Base-by-base conservation (phyloP, 1,140 invertebrate species). In the Drosophila novamexicana region DNA sequence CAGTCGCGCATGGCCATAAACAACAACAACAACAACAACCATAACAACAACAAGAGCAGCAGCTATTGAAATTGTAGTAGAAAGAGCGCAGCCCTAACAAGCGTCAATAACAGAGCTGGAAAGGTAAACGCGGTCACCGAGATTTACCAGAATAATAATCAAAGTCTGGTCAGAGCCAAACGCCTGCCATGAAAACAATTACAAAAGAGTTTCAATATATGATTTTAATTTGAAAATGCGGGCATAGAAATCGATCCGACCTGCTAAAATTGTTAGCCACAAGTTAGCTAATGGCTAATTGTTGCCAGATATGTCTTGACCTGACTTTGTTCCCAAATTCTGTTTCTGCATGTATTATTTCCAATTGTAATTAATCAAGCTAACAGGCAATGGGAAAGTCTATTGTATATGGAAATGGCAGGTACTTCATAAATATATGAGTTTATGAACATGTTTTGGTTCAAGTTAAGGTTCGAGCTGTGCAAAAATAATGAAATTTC, bases 1-100 rank as follows among this genome's bases (percentile, higher is more conserved):
- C 84, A 89, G 72, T 54, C 81, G 78, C 77, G 77, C 82, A 75
- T 75, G 79, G 76, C 56, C 76, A 86, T 86, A 86, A 86, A 86
- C 79, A 88, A 86, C 72, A 86, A 66, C 59, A 82, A 39, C 66
- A 50, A 52, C 65, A 47, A 16, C 18, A 68, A 10, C 18, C 47
- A 18, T 6, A 36, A 37, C 54, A 50, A 64, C 54, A 66, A 59
- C 76, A 36, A 7, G 22, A 29, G 22, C 22, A 29, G 4, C 42
- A 44, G 22, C 36, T 5, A 34, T 2, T 37, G 16, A 16, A 34
- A 61, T 42, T 53, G 52, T 22, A 44, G 68, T 54, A 54, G 42
- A 64, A 80, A 70, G 62, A 64, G 74, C 47, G 70, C 47, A 75
- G 58, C 49, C 36, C 53, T 40, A 54, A 64, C 39, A 29, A 57